Evolutionary conservation across 2,888 invertebrate species (phyloP).

Genomic region (Dryadula phaetusa): DNA sequence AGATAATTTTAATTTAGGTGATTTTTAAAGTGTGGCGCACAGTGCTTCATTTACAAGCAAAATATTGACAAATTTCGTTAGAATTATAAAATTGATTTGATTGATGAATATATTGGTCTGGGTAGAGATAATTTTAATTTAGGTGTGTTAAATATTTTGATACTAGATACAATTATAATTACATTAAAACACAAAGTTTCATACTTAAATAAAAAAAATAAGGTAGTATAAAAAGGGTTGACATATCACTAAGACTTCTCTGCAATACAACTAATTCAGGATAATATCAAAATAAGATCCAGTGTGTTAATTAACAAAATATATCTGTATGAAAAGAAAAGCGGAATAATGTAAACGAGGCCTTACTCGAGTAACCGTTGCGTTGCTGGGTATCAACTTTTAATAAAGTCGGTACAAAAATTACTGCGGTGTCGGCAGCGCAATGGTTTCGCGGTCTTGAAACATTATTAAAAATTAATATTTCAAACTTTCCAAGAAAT

Average conservation of each 20-base stretch:
- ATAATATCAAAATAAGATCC: neutral
- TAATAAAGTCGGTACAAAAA: slow-evolving; percentile 66
- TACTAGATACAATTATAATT: too few relatives aligned
- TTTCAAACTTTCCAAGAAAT: slow-evolving; percentile 43
- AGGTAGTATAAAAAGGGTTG: neutral
- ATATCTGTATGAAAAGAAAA: slow-evolving; percentile 3
- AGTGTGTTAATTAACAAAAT: slow-evolving; percentile 7
- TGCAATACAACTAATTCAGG: neutral
- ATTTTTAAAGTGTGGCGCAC: slow-evolving; percentile 59
- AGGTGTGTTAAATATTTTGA: too few relatives aligned
- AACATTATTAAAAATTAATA: slow-evolving; percentile 47
- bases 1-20: too few relatives aligned
- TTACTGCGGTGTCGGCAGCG: slow-evolving; percentile 48
- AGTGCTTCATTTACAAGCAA: slow-evolving; percentile 23
- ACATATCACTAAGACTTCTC: neutral
- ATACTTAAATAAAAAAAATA: neutral
- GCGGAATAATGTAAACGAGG: slow-evolving; percentile 4
- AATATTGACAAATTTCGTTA: too few relatives aligned
- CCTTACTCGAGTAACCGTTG: slow-evolving; percentile 46
- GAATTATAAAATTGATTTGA: too few relatives aligned
- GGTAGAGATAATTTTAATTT: too few relatives aligned
- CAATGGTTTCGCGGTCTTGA: slow-evolving; percentile 43
- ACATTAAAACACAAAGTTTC: too few relatives aligned
- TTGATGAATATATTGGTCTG: too few relatives aligned
- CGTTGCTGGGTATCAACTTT: slow-evolving; percentile 65